Percentiles rank a stretch among this genome's conserved stretches.
Evolutionary conservation across 2,888 invertebrate species (phyloP).

Genomic region (Drosophila parthenogenetica): DNA sequence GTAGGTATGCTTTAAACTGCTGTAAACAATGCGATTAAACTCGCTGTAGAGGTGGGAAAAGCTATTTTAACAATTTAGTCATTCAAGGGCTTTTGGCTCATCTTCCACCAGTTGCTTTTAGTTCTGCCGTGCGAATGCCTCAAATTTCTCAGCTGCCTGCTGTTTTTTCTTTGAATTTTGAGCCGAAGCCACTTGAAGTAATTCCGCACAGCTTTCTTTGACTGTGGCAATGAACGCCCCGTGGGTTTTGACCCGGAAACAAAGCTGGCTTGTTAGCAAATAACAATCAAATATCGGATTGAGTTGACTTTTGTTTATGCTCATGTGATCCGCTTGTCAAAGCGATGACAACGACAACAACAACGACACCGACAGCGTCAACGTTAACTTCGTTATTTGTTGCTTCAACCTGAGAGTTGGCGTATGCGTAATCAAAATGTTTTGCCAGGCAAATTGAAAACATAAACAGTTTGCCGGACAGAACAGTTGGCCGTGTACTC

Average conservation of each 20-base stretch:
- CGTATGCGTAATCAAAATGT: slow-evolving; percentile 74
- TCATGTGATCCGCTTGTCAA: slow-evolving; percentile 64
- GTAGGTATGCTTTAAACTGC: not conserved
- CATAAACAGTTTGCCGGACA: slow-evolving; percentile 56
- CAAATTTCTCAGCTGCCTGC: not conserved
- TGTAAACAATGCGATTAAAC: not conserved
- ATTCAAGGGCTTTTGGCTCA: not conserved
- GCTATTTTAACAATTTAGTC: slow-evolving; percentile 3
- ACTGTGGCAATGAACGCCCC: not conserved
- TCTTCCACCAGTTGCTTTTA: not conserved
- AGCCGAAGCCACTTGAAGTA: slow-evolving; percentile 9
- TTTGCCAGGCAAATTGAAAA: slow-evolving; percentile 66
- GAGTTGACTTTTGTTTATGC: slow-evolving; percentile 57
- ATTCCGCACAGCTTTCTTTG: slow-evolving; percentile 7
- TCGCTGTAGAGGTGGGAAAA: not conserved
- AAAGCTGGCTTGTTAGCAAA: slow-evolving; percentile 32
- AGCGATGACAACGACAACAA: slow-evolving; percentile 37
- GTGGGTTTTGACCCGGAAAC: slow-evolving; percentile 1
- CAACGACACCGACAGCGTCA: slow-evolving; percentile 3
- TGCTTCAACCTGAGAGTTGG: slow-evolving; percentile 41
- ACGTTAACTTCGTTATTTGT: slow-evolving; percentile 23
- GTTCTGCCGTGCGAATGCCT: not conserved
- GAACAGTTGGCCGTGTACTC: slow-evolving; percentile 10
- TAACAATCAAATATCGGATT: slow-evolving; percentile 48
- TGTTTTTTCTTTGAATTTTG: slow-evolving; percentile 17